Evolutionary conservation across 2,888 invertebrate species (phyloP).

Genomic region (Amiota minor): DNA sequence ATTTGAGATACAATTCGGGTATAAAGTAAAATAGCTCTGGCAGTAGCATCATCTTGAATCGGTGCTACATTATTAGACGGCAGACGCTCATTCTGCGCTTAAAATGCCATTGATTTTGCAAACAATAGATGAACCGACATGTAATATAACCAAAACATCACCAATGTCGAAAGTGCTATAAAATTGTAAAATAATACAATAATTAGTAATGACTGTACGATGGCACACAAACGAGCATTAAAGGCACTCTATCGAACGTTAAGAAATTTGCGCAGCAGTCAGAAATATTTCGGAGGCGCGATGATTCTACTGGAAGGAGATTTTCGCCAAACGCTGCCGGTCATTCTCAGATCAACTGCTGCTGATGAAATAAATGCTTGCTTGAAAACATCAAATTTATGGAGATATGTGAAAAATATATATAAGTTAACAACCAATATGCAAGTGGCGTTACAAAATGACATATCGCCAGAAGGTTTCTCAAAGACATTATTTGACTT

Average conservation of each 20-base stretch:
- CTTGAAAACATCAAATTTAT: conserved; percentile 41
- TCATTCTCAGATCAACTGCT: too few relatives aligned
- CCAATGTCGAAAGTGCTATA: conserved; percentile 8
- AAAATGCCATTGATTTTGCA: conserved; percentile 3
- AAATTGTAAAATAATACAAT: conserved; percentile 22
- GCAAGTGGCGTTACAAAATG: conserved; percentile 40
- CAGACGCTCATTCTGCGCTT: not conserved
- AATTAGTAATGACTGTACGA: too few relatives aligned
- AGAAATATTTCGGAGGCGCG: too few relatives aligned
- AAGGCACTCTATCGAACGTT: too few relatives aligned
- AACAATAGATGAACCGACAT: conserved; percentile 9
- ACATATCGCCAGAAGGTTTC: conserved; percentile 35
- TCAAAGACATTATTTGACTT: conserved; percentile 38
- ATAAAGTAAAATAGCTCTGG: not conserved
- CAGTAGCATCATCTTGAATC: conserved; percentile 8
- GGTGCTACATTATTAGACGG: not conserved
- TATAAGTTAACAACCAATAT: conserved; percentile 43
- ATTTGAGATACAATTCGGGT: not conserved
- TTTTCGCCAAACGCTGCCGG: too few relatives aligned
- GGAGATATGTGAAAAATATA: conserved; percentile 38
- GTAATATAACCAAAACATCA: conserved; percentile 9
- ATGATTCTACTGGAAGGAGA: too few relatives aligned
- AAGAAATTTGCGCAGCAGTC: too few relatives aligned
- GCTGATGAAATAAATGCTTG: too few relatives aligned
- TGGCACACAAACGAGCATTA: conserved; percentile 57